These are phyloP conservation scores for Coptotermes formosanus DNA, from an alignment of 1,140 invertebrate genomes.

Conservation along the genomic window DNA sequence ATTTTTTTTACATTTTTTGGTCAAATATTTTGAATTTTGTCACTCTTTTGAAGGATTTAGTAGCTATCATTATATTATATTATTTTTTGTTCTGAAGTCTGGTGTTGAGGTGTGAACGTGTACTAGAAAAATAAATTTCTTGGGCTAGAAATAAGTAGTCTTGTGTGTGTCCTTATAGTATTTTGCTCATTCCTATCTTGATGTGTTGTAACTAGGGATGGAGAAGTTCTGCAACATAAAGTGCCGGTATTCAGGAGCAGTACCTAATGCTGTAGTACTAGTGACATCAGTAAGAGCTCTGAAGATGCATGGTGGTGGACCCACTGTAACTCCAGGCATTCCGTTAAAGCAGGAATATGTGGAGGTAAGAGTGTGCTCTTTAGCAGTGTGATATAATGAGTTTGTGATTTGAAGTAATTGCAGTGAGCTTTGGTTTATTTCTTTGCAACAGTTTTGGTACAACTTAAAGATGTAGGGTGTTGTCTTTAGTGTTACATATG, in stretches of 20 bases:
- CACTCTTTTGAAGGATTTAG: no score
- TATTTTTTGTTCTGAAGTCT: no score
- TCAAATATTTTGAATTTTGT: no score
- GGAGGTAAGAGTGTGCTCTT: conserved; percentile 46
- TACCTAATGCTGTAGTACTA: conserved; percentile 89
- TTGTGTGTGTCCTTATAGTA: background rate
- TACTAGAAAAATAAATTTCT: no score
- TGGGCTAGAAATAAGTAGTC: background rate
- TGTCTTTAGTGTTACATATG: no score
- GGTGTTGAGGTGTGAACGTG: no score
- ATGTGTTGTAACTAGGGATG: conserved; percentile 63
- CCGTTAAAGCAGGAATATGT: conserved; percentile 82
- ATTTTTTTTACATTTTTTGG: no score
- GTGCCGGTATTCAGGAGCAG: conserved; percentile 82
- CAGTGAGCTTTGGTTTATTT: no score
- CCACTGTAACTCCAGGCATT: conserved; percentile 78
- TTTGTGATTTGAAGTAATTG: no score
- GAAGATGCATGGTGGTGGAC: conserved; percentile 98
- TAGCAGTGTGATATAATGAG: no score
- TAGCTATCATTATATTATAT: background rate
- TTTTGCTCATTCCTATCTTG: background rate
- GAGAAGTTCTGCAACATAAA: conserved; percentile 99
- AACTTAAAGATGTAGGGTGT: no score
- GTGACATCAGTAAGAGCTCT: conserved; percentile 92
- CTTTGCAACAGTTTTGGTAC: no score